Evolutionary conservation across 2,113 vertebrate genomes (phyloP).

Genomic region (Tetraodon nigroviridis): DNA sequence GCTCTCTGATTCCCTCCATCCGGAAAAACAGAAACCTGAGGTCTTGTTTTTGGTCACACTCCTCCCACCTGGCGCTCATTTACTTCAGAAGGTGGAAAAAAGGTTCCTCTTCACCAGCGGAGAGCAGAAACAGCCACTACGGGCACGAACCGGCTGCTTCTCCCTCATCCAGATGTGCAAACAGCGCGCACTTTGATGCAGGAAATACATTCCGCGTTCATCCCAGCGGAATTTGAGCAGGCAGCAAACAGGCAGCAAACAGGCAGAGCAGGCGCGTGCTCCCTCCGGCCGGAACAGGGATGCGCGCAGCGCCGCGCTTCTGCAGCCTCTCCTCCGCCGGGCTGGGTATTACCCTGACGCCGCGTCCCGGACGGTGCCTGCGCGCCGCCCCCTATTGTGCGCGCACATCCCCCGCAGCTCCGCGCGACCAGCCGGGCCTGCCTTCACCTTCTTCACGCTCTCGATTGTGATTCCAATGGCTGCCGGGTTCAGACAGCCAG

Average conservation of each 20-base stretch:
- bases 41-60: not conserved
- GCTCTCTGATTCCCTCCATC: not conserved
- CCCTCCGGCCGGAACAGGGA: not conserved
- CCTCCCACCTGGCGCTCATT: not conserved
- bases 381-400: constrained; percentile 57
- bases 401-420: constrained; percentile 42
- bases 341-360: constrained; percentile 17
- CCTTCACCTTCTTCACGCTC: constrained; percentile 8
- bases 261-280: constrained; percentile 12
- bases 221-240: constrained; percentile 35
- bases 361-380: constrained; percentile 36
- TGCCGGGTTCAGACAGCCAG: not conserved
- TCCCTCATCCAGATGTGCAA: constrained; percentile 46
- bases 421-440: constrained; percentile 7
- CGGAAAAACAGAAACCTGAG: no score
- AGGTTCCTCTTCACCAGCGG: not conserved
- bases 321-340: not conserved
- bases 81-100: not conserved
- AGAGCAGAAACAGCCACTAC: not conserved
- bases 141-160: not conserved
- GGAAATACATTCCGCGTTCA: constrained; percentile 39
- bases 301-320: not conserved
- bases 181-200: constrained; percentile 16
- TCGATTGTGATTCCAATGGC: constrained; percentile 14
- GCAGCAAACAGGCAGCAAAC: constrained; percentile 2